Base-by-base conservation (phyloP, 2,888 invertebrate genomes). In the Diadromus collaris region DNA sequence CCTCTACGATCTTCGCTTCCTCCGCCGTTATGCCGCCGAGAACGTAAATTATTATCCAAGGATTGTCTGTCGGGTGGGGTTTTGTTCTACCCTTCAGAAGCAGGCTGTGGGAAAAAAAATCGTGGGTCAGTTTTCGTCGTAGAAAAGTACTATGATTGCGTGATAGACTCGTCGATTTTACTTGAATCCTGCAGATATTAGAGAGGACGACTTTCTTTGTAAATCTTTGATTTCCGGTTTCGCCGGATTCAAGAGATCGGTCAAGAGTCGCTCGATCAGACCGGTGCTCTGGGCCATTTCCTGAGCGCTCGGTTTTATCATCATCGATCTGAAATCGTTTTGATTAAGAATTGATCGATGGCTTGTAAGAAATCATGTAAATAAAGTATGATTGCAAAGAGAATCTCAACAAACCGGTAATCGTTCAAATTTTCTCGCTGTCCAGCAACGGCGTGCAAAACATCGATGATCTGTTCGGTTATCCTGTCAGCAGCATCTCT, bases 1-100 rank as follows among this genome's bases (percentile, higher is more conserved):
- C 85, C 54, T 93, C 92, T 0, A 93, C 82, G 16, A 92, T 91
- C 85, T 91, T 92, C 79, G 92, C 93, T 89, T 95, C 95, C 77
- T 94, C 93, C 0, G 93, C 92, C 0, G 94, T 94, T 3, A 95
- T 90, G 7, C 95, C 95, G 7, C 95, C 95, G 13, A 95, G 89
- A 9, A 95, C 92, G 85, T 93, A 95, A 16, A 95, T 88, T 24
- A 95, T 92, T 73, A 95, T 91, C 32, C 93, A 92, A 0, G 93
- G 92, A 85, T 94, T 94, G 87, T 95, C 95, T 16, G 93, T 88
- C 0, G 95, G 95, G 78, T 94, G 93, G 54, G 90, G 91, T 56
- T 89, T 93, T 21, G 92, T 82, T 73, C 92, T 91, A 71, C 91
- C 88, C 76, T 85, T 92, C 83, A 92, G 92, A 71, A 95, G 91